phyloP scores from a whole-genome alignment of 2,113 vertebrate species.

The Zapornia atra region DNA sequence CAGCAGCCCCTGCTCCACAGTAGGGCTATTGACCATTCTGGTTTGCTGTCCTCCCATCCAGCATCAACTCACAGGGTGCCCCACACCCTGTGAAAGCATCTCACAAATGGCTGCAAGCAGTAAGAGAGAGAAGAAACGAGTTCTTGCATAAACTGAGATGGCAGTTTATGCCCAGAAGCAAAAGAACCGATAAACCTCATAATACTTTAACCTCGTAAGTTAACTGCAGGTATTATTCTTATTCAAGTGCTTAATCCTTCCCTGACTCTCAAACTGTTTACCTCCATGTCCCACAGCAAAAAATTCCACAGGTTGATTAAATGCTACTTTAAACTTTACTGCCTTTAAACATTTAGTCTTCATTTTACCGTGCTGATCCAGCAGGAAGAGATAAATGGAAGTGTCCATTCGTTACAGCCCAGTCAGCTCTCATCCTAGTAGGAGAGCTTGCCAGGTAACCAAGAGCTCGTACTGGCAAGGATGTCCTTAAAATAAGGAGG shows the following conservation, averaged over 20 bases:
- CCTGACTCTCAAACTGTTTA: background rate
- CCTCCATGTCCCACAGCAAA: conserved; percentile 50
- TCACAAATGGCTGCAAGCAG: background rate
- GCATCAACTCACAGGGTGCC: background rate
- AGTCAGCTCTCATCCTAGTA: background rate
- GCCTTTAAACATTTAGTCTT: background rate
- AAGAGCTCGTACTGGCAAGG: background rate
- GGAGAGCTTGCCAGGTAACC: background rate
- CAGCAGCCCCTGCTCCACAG: background rate
- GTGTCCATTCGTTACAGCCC: background rate
- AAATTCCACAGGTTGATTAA: conserved; percentile 54
- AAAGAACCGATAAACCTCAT: conserved; percentile 52
- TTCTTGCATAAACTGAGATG: conserved; percentile 40
- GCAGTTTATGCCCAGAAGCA: conserved; percentile 59
- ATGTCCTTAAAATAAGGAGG: background rate
- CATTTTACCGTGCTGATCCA: background rate
- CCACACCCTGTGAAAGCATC: conserved; percentile 56
- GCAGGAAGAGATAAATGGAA: background rate
- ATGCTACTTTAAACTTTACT: conserved; percentile 2
- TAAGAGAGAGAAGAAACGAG: background rate
- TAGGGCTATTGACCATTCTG: background rate
- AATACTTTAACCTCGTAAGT: conserved; percentile 32
- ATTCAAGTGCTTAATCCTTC: conserved; percentile 52
- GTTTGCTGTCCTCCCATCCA: background rate
- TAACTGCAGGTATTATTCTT: conserved; percentile 52